A percentile compares a stretch with the other conserved stretches of the same genome.
Conservation (phyloP, 1,140 invertebrate genomes). For the Drosophila kepulauana region DNA sequence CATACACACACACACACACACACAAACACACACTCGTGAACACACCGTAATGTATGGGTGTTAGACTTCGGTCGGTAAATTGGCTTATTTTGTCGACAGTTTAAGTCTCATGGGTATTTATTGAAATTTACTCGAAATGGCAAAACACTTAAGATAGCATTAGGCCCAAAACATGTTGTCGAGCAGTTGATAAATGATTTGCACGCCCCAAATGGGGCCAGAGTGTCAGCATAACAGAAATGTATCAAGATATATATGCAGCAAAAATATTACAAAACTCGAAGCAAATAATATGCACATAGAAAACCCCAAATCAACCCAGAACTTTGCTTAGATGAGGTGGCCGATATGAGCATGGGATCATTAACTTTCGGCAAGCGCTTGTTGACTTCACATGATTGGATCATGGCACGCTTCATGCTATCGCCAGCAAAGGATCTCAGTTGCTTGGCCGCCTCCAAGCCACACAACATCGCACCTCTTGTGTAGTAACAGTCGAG, state of each 20-base stretch:
- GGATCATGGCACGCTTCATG: constrained; percentile 59
- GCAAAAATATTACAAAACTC: constrained; percentile 8
- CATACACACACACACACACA: constrained; percentile 19
- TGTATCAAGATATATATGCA: constrained; percentile 9
- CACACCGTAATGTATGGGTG: constrained; percentile 28
- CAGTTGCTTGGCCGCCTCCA: constrained; percentile 61
- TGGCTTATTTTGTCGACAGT: constrained; percentile 81
- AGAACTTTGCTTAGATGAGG: too few relatives aligned
- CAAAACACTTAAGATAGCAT: constrained; percentile 73
- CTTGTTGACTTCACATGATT: constrained; percentile 45
- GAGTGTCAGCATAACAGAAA: constrained; percentile 27
- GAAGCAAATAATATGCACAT: not conserved
- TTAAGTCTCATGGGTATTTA: constrained; percentile 74
- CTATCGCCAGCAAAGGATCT: constrained; percentile 69
- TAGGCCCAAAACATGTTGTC: constrained; percentile 32
- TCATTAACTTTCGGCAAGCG: constrained; percentile 54
- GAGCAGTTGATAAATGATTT: constrained; percentile 52
- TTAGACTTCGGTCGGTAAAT: constrained; percentile 59
- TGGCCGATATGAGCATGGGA: constrained; percentile 54
- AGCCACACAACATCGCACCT: constrained; percentile 72
- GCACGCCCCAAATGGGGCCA: not conserved
- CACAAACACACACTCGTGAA: constrained; percentile 9
- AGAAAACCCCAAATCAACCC: not conserved
- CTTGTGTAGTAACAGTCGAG: constrained; percentile 75
- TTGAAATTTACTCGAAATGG: constrained; percentile 80